Evolutionary conservation across 2,888 invertebrate genomes (phyloP).

Genomic region (Xanthia togata): DNA sequence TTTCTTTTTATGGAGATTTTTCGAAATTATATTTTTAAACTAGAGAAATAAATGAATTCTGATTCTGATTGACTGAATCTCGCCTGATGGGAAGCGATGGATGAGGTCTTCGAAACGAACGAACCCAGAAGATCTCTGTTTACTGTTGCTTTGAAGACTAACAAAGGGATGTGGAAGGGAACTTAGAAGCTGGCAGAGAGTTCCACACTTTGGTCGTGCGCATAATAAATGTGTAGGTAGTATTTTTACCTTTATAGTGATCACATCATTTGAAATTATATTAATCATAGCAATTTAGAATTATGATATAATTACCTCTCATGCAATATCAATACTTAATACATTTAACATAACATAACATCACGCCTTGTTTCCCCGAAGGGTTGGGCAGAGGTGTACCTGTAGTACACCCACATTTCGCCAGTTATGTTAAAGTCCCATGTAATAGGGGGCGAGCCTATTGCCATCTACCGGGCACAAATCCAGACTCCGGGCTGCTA

Average conservation of each 20-base stretch:
- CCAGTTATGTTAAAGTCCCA: too few relatives aligned
- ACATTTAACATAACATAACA: too few relatives aligned
- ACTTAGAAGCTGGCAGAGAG: background rate
- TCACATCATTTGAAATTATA: background rate
- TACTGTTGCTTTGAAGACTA: background rate
- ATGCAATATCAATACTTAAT: background rate
- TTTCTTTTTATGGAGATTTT: background rate
- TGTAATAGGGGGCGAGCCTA: too few relatives aligned
- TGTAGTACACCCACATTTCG: too few relatives aligned
- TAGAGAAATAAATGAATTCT: too few relatives aligned
- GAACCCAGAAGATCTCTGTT: background rate
- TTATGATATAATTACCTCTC: background rate
- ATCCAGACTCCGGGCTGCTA: too few relatives aligned
- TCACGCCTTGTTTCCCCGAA: too few relatives aligned
- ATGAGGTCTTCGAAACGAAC: background rate
- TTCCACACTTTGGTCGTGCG: background rate
- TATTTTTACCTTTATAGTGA: background rate
- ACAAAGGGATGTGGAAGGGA: background rate
- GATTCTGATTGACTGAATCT: too few relatives aligned
- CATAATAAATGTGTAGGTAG: background rate
- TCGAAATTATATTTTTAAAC: too few relatives aligned
- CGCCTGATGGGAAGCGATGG: background rate
- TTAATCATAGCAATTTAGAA: too few relatives aligned
- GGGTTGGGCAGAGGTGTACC: too few relatives aligned
- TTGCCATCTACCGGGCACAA: too few relatives aligned